Evolutionary conservation across 2,113 vertebrate genomes (phyloP), one percentile per base, ranked within the genome.

Genomic region (Raja brachyura): DNA sequence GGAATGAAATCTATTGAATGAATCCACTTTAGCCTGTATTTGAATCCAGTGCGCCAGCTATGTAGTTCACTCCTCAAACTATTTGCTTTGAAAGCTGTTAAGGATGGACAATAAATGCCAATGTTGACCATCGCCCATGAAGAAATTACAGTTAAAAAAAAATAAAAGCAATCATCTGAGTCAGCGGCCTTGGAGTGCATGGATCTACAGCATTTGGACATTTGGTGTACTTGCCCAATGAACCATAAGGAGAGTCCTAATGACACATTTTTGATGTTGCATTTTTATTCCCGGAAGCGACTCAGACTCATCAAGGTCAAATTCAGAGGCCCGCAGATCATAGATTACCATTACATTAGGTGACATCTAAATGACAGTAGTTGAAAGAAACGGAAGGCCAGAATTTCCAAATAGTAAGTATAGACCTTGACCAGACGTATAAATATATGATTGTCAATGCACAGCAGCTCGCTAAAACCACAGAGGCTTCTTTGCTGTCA

Each of bases 391-490:
- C 83, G 83, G 83, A 88, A 88, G 83, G 61, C 83, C 83, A 66
- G 59, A 66, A 88, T 88, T 66, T 88, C 28, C 83, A 88, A 88
- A 88, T 88, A 63, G 59, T 88, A 66, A 66, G 83, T 88, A 88
- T 88, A 88, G 83, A 88, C 83, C 83, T 88, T 88, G 83, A 88
- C 83, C 83, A 92, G 90, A 92, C 39, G 90, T 92, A 48, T 73
- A 92, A 92, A 70, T 92, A 92, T 92, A 92, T 92, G 90, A 92
- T 88, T 73, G 90, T 92, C 66, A 92, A 73, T 88, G 83, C 61
- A 88, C 59, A n/a, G 59, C 83, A 63, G 83, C n/a, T 63, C 59
- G 14, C 83, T 88, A 63, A 88, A 88, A 88, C 83, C 83, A 88
- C 83, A 88, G 83, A 88, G 83, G 83, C 83, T 88, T 63, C 83